Evolutionary conservation across 2,888 invertebrate species (phyloP).

Genomic region (Nysson spinosus): DNA sequence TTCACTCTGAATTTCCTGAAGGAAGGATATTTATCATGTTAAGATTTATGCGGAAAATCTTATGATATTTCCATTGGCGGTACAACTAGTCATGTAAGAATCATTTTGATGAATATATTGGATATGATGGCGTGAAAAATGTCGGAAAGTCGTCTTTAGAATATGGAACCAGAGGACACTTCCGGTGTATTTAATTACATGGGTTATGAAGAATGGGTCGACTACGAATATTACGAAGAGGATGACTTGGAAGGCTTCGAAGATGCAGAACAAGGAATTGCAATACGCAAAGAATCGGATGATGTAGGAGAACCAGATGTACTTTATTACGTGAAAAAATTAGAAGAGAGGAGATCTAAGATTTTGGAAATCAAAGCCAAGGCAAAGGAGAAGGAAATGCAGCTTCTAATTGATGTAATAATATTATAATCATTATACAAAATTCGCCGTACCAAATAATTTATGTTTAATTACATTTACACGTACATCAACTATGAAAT

Average conservation of each 20-base stretch:
- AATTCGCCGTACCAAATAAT: too few species aligned
- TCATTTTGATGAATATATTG: too few species aligned
- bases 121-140: too few species aligned
- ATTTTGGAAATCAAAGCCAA: conserved; percentile 13
- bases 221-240: conserved; percentile 12
- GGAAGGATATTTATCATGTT: too few species aligned
- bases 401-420: conserved; percentile 55
- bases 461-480: too few species aligned
- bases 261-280: conserved; percentile 14
- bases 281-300: conserved; percentile 11
- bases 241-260: conserved; percentile 13
- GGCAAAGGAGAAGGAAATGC: conserved; percentile 34
- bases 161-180: not conserved
- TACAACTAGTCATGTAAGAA: too few species aligned
- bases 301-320: conserved; percentile 24
- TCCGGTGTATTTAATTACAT: conserved; percentile 4
- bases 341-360: conserved; percentile 16
- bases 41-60: too few species aligned
- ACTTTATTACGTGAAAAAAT: not conserved
- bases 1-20: too few species aligned
- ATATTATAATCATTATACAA: conserved; percentile 14
- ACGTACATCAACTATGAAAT: not conserved
- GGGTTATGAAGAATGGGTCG: conserved; percentile 12
- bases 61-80: too few species aligned
- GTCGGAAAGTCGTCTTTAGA: too few species aligned